These are phyloP conservation scores for Prietella phreatophila DNA, from an alignment of 2,113 vertebrate species.

Conservation along the genomic window DNA sequence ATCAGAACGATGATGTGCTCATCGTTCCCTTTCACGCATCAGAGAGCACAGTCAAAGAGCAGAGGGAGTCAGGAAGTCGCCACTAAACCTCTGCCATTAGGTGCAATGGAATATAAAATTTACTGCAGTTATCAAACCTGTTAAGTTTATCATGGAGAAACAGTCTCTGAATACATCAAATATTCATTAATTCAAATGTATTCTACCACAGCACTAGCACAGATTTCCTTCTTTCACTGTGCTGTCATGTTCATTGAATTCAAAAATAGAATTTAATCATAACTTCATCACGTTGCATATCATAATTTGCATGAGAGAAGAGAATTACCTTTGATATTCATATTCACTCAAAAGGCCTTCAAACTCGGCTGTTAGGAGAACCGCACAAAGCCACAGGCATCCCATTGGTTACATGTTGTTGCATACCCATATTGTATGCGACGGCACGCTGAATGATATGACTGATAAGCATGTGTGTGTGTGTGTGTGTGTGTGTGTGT, in stretches of 20 bases:
- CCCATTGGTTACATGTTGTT: slow-evolving; percentile 67
- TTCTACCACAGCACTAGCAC: slow-evolving; percentile 31
- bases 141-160: slow-evolving; percentile 12
- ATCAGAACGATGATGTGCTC: slow-evolving; percentile 59
- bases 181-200: slow-evolving; percentile 15
- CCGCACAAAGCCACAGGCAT: slow-evolving; percentile 57
- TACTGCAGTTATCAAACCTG: not conserved
- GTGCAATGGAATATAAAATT: not conserved
- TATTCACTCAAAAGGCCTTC: slow-evolving; percentile 14
- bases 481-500: slow-evolving; percentile 29
- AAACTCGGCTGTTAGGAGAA: slow-evolving; percentile 8
- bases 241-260: slow-evolving; percentile 61
- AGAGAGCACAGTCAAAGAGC: slow-evolving; percentile 68
- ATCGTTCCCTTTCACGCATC: slow-evolving; percentile 62
- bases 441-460: slow-evolving; percentile 68
- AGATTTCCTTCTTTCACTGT: slow-evolving; percentile 64
- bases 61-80: not conserved
- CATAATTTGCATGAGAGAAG: slow-evolving; percentile 66
- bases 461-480: slow-evolving; percentile 32
- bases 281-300: slow-evolving; percentile 69
- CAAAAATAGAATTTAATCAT: slow-evolving; percentile 58
- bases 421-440: slow-evolving; percentile 76
- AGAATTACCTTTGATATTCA: slow-evolving; percentile 26
- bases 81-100: slow-evolving; percentile 23
- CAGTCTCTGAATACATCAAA: not conserved